Evolutionary conservation across 53 echinoderm and acorn worm species (phyloP), one percentile per base, ranked within the genome.

Genomic region (Echinarachnius parma): DNA sequence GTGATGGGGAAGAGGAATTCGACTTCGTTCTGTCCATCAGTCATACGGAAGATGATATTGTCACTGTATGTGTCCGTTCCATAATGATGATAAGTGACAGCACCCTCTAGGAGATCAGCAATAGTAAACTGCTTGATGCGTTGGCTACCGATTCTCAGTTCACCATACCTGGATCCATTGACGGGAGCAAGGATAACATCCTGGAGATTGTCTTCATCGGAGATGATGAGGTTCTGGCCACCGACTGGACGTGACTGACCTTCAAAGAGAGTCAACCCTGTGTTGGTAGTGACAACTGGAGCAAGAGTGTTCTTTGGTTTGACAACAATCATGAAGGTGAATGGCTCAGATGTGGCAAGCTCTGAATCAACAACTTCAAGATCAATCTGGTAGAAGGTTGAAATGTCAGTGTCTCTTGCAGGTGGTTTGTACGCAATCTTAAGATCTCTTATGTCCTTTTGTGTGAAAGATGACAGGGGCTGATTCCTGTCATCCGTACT

Each of bases 341-440:
- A 62, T 70, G 91, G 83, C 4, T 80, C 86, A 58, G 98, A 98
- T 20, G 98, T 78, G 5, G 86, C 80, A 31, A 98, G 83, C 52
- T 98, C 98, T 65, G 98, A 74, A 62, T 98, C 98, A 39, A 98
- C 98, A 52, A 88, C 88, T 80, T 98, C 91, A 53, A 98, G 72
- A 15, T 84, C 81, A 62, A 98, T 55, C 45, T 91, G 79, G 85
- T 90, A 92, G 58, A 88, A 69, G 46, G 83, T 76, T 42, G 85
- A 82, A 14, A 78, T 86, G 64, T 91, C 75, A 32, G 88, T 83
- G 71, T 98, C 98, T 44, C 80, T 77, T 21, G 87, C 77, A 36
- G 98, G 98, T 20, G 98, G 98, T 37, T 90, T 84, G 75, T 98
- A 98, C 14, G 98, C 98, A 72, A 98, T 98, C 61, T 98, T 98